Evolutionary conservation across 2,888 invertebrate genomes (phyloP), one percentile per base, ranked within the genome.

Genomic region (Pherbina coryleti): DNA sequence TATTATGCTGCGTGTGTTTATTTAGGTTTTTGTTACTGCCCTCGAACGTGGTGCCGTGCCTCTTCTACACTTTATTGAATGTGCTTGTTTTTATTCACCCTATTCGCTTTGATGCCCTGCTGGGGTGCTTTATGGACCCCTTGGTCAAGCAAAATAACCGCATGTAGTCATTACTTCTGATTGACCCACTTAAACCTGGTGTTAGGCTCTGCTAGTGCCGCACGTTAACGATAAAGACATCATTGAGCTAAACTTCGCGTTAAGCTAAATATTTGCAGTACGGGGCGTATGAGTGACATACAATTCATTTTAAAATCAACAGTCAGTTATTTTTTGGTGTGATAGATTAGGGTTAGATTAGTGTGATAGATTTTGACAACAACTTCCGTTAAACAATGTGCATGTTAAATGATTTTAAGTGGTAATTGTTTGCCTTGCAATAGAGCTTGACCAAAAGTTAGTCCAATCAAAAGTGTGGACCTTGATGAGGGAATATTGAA

Each of bases 181-280:
- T 64, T 64, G 74, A 74, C 74, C 74, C 51, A 74, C 74, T 49
- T 51, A 74, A 51, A 11, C 34, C 14, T 11, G 37, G 62, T 11
- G 19, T 31, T 55, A 64, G 37, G 44, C 11, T 44, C 37, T 66
- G 28, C 17, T 5, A 19, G n/a, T 9, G 17, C n/a, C 28, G 78
- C 79, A 67, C 81, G 80, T 84, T 81, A 83, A 83, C 81, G 83
- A 84, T 79, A 80, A 11, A 44, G 44, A 44, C 44, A 14, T 64
- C 5, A 34, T 8, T 9, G 17, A 53, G 53, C 4, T n/a, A n/a
- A 17, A 17, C 5, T 22, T 8, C n/a, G 25, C 14, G 57, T 22
- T 60, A 9, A 60, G 19, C n/a, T 14, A 28, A 28, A 60, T 14
- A 60, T 37, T 66, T n/a, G 19, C 17, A n/a, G 17, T 37, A 14